phyloP scores from a whole-genome alignment of 2,113 vertebrate species.

The Pygoscelis adeliae region DNA sequence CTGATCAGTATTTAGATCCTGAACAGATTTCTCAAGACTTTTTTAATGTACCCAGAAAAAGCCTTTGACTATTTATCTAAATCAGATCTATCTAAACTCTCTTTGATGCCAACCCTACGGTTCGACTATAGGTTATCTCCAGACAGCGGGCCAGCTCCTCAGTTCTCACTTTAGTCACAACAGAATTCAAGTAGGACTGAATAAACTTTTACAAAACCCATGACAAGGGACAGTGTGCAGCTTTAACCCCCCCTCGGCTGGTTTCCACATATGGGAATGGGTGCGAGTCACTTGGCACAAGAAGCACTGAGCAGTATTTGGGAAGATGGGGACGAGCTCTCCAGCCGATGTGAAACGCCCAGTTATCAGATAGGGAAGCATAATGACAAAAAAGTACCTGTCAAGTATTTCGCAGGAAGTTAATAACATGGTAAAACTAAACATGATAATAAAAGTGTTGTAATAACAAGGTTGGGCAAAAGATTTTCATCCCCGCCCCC shows the following conservation, averaged over 20 bases:
- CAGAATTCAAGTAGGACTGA: background rate
- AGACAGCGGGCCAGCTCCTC: background rate
- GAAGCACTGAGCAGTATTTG: background rate
- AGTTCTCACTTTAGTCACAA: background rate
- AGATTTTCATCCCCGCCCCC: background rate
- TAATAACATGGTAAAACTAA: background rate
- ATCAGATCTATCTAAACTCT: background rate
- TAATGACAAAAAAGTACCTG: background rate
- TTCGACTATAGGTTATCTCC: background rate
- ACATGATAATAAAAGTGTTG: background rate
- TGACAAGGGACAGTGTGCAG: rapidly evolving
- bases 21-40: background rate
- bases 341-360: background rate
- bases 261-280: background rate
- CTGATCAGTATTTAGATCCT: background rate
- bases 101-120: background rate
- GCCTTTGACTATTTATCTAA: background rate
- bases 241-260: rapidly evolving
- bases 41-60: background rate
- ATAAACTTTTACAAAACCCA: background rate
- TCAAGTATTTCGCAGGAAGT: background rate
- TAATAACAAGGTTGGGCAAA: background rate
- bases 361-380: background rate
- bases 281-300: rapidly evolving
- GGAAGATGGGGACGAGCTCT: rapidly evolving